These are phyloP conservation scores for Manis pentadactyla DNA, from an alignment of 2,797 vertebrate species.

Conservation along the genomic window DNA sequence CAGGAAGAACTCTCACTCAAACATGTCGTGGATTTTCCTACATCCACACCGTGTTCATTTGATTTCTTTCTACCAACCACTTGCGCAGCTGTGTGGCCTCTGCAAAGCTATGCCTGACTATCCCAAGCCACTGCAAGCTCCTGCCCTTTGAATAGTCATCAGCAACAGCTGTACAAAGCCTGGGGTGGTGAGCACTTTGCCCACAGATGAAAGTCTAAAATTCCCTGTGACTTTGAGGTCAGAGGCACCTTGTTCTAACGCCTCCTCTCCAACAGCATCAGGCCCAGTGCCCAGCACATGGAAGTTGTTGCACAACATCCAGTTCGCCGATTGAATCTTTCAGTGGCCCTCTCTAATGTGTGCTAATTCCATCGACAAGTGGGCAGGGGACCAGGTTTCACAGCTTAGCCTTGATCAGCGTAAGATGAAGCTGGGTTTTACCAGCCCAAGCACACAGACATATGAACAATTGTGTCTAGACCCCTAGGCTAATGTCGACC, in stretches of 20 bases:
- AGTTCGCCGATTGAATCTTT: conserved; percentile 36
- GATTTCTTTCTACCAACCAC: neutral
- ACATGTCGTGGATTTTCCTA: neutral
- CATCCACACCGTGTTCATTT: neutral
- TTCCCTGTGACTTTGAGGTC: neutral
- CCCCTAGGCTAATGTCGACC: neutral
- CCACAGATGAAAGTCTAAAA: neutral
- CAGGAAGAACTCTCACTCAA: neutral
- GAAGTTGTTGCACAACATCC: neutral
- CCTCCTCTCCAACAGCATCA: neutral
- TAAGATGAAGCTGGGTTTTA: neutral
- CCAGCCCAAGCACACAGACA: neutral
- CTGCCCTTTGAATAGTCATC: neutral
- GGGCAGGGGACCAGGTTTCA: neutral
- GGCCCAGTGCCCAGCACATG: conserved; percentile 4
- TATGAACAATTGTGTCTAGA: neutral
- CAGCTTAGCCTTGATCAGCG: neutral
- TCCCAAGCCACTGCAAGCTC: neutral
- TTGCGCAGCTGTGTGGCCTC: neutral
- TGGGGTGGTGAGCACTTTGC: neutral
- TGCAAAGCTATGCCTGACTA: neutral
- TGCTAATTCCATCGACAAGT: conserved; percentile 50
- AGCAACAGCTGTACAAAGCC: neutral
- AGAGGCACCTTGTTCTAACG: neutral
- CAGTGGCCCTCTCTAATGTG: neutral